Conservation (phyloP, 2,888 invertebrate genomes). For the Beris chalybata region DNA sequence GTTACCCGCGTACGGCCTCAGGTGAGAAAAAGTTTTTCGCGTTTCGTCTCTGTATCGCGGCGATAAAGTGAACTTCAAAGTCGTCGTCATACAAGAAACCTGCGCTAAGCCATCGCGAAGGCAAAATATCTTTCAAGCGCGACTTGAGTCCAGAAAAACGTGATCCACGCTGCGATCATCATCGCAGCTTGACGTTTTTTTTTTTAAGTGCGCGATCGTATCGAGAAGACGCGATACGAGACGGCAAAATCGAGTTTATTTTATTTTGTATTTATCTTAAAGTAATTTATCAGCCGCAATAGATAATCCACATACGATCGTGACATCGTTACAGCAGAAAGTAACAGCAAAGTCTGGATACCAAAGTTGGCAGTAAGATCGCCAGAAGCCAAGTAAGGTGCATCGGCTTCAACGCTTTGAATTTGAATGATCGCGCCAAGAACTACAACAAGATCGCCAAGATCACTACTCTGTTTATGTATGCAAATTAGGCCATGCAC, state of each 20-base stretch:
- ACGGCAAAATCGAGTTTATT: constrained; percentile 17
- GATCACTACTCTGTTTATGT: constrained; percentile 1
- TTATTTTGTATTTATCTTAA: no score
- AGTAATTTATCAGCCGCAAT: no score
- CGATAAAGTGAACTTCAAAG: no score
- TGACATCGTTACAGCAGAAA: no score
- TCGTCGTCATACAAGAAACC: constrained; percentile 19
- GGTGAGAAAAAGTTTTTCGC: constrained; percentile 4
- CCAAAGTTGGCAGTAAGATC: no score
- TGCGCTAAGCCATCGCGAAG: constrained; percentile 10
- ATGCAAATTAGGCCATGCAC: constrained; percentile 17
- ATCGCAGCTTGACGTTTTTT: not conserved
- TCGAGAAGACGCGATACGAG: not conserved
- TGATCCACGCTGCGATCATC: constrained; percentile 26
- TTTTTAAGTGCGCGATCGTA: not conserved
- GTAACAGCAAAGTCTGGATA: not conserved
- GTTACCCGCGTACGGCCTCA: constrained; percentile 25
- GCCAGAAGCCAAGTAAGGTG: not conserved
- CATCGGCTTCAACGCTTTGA: constrained; percentile 4
- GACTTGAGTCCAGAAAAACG: constrained; percentile 24
- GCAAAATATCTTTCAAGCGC: constrained; percentile 4
- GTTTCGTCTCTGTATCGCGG: no score
- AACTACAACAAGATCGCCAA: constrained; percentile 1
- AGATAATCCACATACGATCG: no score
- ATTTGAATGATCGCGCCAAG: constrained; percentile 7